A percentile compares a stretch with the other conserved stretches of the same genome.
Conservation (phyloP, 2,888 invertebrate species). For the Operophtera brumata region DNA sequence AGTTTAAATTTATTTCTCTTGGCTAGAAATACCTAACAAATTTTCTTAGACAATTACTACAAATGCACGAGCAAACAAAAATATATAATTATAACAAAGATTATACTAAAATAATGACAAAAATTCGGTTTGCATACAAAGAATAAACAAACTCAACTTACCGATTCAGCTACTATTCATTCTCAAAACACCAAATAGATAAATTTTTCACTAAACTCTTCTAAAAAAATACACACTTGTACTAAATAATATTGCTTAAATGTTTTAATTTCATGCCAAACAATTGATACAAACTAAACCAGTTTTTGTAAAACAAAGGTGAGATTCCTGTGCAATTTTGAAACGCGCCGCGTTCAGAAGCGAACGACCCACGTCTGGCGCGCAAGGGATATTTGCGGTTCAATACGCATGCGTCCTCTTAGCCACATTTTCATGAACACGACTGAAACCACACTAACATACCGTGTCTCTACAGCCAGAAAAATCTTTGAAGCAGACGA, state of each 20-base stretch:
- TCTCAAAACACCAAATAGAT: slow-evolving; percentile 12
- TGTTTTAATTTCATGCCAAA: slow-evolving; percentile 11
- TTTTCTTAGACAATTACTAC: too few relatives aligned
- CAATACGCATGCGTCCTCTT: slow-evolving; percentile 27
- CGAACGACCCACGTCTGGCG: slow-evolving; percentile 26
- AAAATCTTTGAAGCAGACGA: background rate
- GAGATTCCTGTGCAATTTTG: background rate
- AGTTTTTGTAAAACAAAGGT: slow-evolving; percentile 20
- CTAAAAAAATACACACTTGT: background rate
- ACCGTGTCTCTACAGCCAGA: background rate
- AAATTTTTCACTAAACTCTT: slow-evolving; percentile 11
- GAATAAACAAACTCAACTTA: slow-evolving; percentile 20
- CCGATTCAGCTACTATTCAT: slow-evolving; percentile 17
- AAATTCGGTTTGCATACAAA: background rate
- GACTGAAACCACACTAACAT: background rate
- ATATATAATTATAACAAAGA: too few relatives aligned
- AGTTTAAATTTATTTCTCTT: too few relatives aligned
- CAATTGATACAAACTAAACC: slow-evolving; percentile 20
- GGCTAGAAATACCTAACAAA: too few relatives aligned
- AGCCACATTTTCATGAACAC: background rate
- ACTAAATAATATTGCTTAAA: background rate
- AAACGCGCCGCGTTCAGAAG: slow-evolving; percentile 25
- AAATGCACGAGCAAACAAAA: too few relatives aligned
- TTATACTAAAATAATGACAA: too few relatives aligned
- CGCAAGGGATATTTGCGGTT: slow-evolving; percentile 21